Evolutionary conservation across 30 jellyfish, hydroid and myxozoan genomes (phyloP).

Genomic region (Aurelia aurita complex sp. Pacific): DNA sequence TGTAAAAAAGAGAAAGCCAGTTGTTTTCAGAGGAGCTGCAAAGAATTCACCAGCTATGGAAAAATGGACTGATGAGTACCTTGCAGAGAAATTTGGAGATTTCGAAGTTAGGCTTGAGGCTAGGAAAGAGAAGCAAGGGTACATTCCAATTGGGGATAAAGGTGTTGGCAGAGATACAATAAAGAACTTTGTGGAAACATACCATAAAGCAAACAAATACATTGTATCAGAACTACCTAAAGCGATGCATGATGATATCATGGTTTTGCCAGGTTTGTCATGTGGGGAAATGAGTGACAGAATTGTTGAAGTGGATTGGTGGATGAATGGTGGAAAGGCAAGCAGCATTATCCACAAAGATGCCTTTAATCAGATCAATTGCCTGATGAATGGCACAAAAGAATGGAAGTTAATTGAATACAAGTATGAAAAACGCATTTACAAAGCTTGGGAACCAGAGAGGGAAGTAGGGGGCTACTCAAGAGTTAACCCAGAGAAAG

Average conservation of each 20-base stretch:
- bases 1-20: constrained; percentile 65
- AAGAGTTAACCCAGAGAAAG: constrained; percentile 65
- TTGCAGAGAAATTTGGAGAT: constrained; percentile 56
- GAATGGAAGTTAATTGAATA: constrained; percentile 81
- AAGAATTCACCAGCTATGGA: constrained; percentile 64
- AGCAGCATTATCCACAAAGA: constrained; percentile 84
- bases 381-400: constrained; percentile 80
- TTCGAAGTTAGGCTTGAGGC: constrained; percentile 82
- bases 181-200: constrained; percentile 48
- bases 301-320: constrained; percentile 77
- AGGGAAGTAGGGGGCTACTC: constrained; percentile 81
- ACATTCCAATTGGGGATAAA: constrained; percentile 72
- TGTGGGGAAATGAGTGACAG: constrained; percentile 70
- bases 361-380: constrained; percentile 78
- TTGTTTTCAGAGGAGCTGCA: constrained; percentile 80
- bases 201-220: constrained; percentile 61
- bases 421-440: constrained; percentile 58
- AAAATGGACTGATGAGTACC: constrained; percentile 83
- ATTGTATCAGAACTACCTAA: constrained; percentile 76
- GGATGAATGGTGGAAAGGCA: constrained; percentile 81
- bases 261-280: constrained; percentile 63
- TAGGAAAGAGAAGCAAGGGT: constrained; percentile 63
- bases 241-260: constrained; percentile 69
- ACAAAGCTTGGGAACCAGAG: constrained; percentile 83
- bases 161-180: constrained; percentile 84